These are phyloP conservation scores for Sakesphorus luctuosus DNA, from an alignment of 2,113 vertebrate species.

Conservation along the genomic window DNA sequence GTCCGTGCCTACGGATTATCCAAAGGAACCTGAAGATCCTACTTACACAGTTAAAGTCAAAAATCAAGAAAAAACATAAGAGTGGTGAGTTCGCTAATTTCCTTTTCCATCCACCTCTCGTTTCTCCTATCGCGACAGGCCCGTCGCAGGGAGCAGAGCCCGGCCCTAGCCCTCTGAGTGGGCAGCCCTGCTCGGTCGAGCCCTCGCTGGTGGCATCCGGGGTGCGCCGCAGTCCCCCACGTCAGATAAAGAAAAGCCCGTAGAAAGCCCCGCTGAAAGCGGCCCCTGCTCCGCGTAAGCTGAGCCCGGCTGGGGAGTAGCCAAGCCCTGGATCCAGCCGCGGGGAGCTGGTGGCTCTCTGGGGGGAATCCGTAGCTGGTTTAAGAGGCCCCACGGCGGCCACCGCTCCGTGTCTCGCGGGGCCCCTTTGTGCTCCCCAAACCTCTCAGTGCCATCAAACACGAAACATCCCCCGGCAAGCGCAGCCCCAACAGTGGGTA, in stretches of 20 bases:
- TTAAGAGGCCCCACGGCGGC: not conserved
- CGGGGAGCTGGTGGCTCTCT: not conserved
- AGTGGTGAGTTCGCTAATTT: conserved; percentile 71
- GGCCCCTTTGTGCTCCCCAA: not conserved
- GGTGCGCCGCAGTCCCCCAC: not conserved
- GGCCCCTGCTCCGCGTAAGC: not conserved
- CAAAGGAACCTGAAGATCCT: conserved; percentile 69
- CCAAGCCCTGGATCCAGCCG: not conserved
- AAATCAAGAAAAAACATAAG: conserved; percentile 72
- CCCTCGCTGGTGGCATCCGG: not conserved
- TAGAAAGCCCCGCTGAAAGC: not conserved
- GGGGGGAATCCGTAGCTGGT: not conserved
- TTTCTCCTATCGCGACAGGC: not conserved
- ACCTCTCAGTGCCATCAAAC: not conserved
- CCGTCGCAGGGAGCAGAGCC: conserved; percentile 5
- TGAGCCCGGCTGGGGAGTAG: not conserved
- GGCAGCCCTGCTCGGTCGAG: not conserved
- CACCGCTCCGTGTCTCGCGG: not conserved
- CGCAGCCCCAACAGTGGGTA: not conserved
- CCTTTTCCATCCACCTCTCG: conserved; percentile 19
- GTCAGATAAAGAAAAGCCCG: not conserved
- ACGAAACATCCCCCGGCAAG: too few relatives aligned
- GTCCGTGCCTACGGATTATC: conserved; percentile 61
- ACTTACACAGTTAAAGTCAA: conserved; percentile 72
- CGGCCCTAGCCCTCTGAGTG: not conserved